A percentile compares a stretch with the other conserved stretches of the same genome.
phyloP scores from a whole-genome alignment of 2,888 invertebrate genomes.

The Sipunculus nudus region DNA sequence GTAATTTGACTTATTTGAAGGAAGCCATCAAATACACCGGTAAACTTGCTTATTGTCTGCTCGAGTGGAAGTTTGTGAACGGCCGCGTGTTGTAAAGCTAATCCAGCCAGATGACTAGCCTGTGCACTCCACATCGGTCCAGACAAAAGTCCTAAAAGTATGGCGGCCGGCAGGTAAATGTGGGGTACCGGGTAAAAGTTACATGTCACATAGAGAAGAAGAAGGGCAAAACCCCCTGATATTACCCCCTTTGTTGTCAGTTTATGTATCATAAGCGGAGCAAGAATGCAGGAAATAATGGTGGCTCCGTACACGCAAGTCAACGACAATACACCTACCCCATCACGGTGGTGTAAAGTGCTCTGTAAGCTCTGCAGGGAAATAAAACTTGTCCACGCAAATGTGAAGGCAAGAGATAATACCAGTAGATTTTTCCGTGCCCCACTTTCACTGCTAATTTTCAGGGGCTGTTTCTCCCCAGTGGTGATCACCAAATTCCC shows the following conservation, averaged over 20 bases:
- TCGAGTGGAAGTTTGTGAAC: constrained; percentile 48
- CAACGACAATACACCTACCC: constrained; percentile 57
- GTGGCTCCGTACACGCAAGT: constrained; percentile 59
- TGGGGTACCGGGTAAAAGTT: constrained; percentile 57
- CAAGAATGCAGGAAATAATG: constrained; percentile 58
- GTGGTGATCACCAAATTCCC: no score
- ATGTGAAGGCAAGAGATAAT: constrained; percentile 58
- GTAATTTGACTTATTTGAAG: constrained; percentile 60
- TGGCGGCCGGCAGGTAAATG: constrained; percentile 55
- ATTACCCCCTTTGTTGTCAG: constrained; percentile 62
- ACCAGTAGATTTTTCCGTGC: constrained; percentile 58
- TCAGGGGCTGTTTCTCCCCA: no score
- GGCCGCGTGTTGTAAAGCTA: constrained; percentile 58
- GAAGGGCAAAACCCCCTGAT: constrained; percentile 51
- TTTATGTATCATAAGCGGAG: constrained; percentile 57
- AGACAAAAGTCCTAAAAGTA: constrained; percentile 53
- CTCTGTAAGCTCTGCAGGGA: constrained; percentile 60
- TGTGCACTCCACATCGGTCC: constrained; percentile 63
- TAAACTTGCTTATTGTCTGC: constrained; percentile 55
- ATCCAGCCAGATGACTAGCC: constrained; percentile 58
- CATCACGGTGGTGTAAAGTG: constrained; percentile 52
- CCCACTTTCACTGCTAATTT: constrained; percentile 16
- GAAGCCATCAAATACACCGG: constrained; percentile 60
- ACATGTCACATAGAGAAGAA: constrained; percentile 55
- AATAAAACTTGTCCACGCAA: constrained; percentile 60